phyloP scores from a whole-genome alignment of 2,797 vertebrate species.

The Oreochromis grahami region DNA sequence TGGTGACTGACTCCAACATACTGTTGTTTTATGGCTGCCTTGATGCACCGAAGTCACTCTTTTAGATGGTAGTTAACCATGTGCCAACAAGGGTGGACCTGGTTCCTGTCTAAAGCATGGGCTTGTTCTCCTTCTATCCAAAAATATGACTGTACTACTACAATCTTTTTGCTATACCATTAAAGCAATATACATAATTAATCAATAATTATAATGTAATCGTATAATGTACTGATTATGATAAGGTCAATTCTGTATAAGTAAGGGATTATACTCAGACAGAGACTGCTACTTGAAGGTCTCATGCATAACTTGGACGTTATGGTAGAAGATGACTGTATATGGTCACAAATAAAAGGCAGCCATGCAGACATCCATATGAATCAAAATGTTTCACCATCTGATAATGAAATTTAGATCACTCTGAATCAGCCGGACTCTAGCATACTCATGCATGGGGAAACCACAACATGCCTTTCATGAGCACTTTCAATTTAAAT shows the following conservation, averaged over 20 bases:
- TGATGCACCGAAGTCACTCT: not conserved
- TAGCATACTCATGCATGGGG: not conserved
- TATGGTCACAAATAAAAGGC: no score
- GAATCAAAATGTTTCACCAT: not conserved
- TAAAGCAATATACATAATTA: not conserved
- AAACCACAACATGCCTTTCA: not conserved
- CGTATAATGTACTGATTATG: not conserved
- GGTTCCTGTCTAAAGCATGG: not conserved
- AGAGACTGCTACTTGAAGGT: not conserved
- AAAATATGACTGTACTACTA: not conserved
- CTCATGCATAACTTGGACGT: not conserved
- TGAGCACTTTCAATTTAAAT: not conserved
- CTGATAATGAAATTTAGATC: not conserved
- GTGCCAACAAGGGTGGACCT: not conserved
- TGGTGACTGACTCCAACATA: not conserved
- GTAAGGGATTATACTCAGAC: not conserved
- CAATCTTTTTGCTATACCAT: not conserved
- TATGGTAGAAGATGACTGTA: not conserved
- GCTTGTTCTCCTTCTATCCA: not conserved
- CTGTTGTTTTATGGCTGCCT: not conserved
- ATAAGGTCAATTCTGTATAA: not conserved
- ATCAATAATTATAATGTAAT: not conserved
- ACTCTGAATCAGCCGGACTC: not conserved
- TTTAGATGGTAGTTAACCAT: not conserved
- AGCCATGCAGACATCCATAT: not conserved